phyloP scores from a whole-genome alignment of 2,113 vertebrate genomes.

The Apistogramma diplotaenia region DNA sequence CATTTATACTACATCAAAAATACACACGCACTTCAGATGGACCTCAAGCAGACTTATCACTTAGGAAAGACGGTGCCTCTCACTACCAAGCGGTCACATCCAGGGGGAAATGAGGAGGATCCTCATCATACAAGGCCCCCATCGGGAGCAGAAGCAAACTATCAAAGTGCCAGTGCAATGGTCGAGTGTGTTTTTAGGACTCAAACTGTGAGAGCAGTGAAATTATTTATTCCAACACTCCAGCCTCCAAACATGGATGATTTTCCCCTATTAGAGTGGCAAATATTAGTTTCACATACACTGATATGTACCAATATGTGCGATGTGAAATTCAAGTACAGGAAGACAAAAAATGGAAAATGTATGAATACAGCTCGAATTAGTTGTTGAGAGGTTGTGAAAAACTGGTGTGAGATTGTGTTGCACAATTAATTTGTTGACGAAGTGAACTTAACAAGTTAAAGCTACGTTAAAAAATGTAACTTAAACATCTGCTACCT shows the following conservation, averaged over 20 bases:
- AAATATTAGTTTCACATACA: neutral
- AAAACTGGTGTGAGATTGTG: neutral
- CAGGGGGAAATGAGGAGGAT: neutral
- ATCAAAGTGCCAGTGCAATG: neutral
- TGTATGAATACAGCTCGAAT: no score
- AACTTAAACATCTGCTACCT: neutral
- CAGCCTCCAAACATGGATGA: no score
- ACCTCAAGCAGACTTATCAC: neutral
- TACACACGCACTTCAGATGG: neutral
- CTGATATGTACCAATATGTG: no score
- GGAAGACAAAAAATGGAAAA: no score
- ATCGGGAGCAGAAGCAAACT: accelerated
- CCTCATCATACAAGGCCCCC: neutral
- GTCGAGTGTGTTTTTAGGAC: neutral
- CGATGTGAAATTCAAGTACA: neutral
- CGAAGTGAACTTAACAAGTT: neutral
- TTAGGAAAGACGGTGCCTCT: neutral
- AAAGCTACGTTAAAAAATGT: no score
- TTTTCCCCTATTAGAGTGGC: neutral
- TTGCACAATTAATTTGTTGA: no score
- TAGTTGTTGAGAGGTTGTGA: no score
- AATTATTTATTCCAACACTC: neutral
- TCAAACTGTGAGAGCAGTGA: neutral
- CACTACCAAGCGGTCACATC: neutral
- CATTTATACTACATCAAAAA: neutral